phyloP scores from a whole-genome alignment of 2,797 vertebrate species.

The Danionella dracula region DNA sequence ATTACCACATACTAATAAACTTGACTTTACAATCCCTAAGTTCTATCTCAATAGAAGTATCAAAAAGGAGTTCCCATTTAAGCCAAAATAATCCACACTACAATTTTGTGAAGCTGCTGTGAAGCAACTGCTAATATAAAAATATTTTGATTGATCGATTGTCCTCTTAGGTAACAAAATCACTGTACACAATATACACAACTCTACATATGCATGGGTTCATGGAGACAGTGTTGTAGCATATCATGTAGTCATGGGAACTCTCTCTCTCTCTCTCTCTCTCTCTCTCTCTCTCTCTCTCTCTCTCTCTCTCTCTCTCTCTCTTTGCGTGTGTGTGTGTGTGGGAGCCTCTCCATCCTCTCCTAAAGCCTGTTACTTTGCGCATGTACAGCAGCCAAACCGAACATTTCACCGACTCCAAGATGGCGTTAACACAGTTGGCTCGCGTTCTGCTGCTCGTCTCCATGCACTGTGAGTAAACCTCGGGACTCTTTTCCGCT shows the following conservation, averaged over 20 bases:
- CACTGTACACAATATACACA: too few species aligned
- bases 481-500: neutral
- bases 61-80: too few species aligned
- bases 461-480: slow-evolving; percentile 73
- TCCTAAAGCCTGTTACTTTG: slow-evolving; percentile 66
- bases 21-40: too few species aligned
- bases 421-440: slow-evolving; percentile 78
- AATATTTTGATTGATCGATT: too few species aligned
- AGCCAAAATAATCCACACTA: too few species aligned
- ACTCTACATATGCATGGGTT: too few species aligned
- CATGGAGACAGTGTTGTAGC: too few species aligned
- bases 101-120: too few species aligned
- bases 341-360: slow-evolving; percentile 50
- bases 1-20: too few species aligned
- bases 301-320: slow-evolving; percentile 43
- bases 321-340: neutral
- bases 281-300: slow-evolving; percentile 41
- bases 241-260: slow-evolving; percentile 72
- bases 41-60: too few species aligned
- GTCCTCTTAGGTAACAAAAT: too few species aligned
- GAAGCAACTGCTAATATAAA: too few species aligned
- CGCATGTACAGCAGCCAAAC: slow-evolving; percentile 66
- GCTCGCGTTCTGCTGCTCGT: slow-evolving; percentile 69
- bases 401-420: slow-evolving; percentile 70
- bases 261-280: neutral